Evolutionary conservation across 2,797 vertebrate genomes (phyloP).

Genomic region (Tolypeutes matacus): DNA sequence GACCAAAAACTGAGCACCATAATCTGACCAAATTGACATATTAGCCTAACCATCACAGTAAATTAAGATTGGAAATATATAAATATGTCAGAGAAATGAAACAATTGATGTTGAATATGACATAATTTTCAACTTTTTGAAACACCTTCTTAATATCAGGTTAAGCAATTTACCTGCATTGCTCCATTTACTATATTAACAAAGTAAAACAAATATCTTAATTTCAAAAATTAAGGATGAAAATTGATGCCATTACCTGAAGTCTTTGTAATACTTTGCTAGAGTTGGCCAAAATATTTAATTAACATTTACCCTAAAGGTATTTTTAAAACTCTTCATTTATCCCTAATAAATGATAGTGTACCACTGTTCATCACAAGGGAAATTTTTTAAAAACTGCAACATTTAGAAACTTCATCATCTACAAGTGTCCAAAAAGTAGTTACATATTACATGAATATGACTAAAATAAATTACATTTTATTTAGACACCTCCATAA

Average conservation of each 20-base stretch:
- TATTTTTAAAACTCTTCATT: neutral
- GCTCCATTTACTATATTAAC: neutral
- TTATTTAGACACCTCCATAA: neutral
- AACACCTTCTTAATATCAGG: neutral
- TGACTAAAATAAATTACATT: neutral
- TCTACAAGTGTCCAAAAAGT: neutral
- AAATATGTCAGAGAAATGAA: neutral
- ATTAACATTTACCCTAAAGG: neutral
- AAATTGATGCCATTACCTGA: neutral
- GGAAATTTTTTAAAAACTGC: neutral
- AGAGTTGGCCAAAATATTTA: neutral
- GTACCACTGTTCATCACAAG: neutral
- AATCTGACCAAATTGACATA: too few species aligned
- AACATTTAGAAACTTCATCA: neutral
- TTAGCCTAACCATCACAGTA: too few species aligned
- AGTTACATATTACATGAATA: neutral
- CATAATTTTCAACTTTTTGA: neutral
- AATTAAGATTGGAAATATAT: neutral
- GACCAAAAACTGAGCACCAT: too few species aligned
- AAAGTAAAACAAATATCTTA: neutral
- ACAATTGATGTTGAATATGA: neutral
- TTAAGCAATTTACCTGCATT: neutral
- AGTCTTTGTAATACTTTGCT: neutral
- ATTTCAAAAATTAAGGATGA: conserved; percentile 18
- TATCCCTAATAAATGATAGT: neutral